A percentile compares a stretch with the other conserved stretches of the same genome.
phyloP scores from a whole-genome alignment of 2,797 vertebrate genomes.

The Chelon auratus region DNA sequence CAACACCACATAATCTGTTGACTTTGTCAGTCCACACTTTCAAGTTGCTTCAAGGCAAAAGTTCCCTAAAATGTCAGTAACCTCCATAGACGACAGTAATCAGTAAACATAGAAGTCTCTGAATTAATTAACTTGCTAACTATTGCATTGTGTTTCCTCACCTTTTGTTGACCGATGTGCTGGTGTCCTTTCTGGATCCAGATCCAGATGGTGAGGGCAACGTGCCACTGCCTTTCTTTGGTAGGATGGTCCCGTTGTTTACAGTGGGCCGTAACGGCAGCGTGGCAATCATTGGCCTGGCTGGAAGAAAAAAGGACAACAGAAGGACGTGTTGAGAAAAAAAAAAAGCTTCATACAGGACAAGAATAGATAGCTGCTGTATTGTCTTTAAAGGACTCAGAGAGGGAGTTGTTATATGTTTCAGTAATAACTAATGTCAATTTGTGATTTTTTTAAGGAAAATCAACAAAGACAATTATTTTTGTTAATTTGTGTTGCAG shows the following conservation, averaged over 20 bases:
- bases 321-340: constrained; percentile 11
- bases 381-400: no score
- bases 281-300: constrained; percentile 93
- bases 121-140: no score
- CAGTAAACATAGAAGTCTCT: not conserved
- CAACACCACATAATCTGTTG: constrained; percentile 5
- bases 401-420: no score
- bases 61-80: not conserved
- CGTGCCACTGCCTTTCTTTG: constrained; percentile 93
- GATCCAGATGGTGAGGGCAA: constrained; percentile 93
- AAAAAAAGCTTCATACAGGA: not conserved
- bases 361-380: not conserved
- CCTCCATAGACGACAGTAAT: not conserved
- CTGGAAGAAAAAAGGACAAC: constrained; percentile 80
- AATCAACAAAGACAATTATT: no score
- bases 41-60: not conserved
- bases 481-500: no score
- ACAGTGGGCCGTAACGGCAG: constrained; percentile 92
- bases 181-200: constrained; percentile 90
- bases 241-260: constrained; percentile 95
- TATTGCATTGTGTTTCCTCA: constrained; percentile 58
- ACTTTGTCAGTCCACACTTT: not conserved
- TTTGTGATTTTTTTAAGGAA: not conserved
- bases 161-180: constrained; percentile 89
- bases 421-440: not conserved